Percentiles rank a stretch among this genome's conserved stretches.
These are phyloP conservation scores for Emys orbicularis DNA, from an alignment of 2,797 vertebrate genomes.

Conservation along the genomic window DNA sequence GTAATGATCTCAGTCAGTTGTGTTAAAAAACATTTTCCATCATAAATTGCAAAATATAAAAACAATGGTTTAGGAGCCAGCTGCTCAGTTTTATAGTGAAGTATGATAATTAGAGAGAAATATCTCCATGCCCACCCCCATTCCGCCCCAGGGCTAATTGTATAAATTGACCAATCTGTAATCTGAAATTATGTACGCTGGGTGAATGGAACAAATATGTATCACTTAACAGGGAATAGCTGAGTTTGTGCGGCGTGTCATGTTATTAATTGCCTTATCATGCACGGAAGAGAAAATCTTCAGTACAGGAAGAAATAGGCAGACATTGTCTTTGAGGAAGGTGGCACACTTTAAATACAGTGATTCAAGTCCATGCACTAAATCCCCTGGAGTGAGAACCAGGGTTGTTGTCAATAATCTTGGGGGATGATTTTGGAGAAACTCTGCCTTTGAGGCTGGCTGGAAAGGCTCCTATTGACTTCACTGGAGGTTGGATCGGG, in stretches of 20 bases:
- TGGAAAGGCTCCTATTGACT: not conserved
- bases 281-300: not conserved
- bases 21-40: not conserved
- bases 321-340: not conserved
- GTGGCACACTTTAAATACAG: not conserved
- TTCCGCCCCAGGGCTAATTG: not conserved
- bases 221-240: not conserved
- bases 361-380: not conserved
- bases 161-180: not conserved
- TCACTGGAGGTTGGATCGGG: not conserved
- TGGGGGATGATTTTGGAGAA: not conserved
- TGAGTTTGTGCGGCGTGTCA: not conserved
- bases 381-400: no score
- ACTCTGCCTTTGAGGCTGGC: not conserved
- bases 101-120: not conserved
- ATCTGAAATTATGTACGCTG: not conserved
- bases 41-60: not conserved
- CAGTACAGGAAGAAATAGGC: not conserved
- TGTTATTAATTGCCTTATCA: not conserved
- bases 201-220: accelerated
- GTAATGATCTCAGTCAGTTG: not conserved
- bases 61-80: not conserved
- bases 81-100: not conserved
- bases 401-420: not conserved
- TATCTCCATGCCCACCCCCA: accelerated